Conservation (phyloP, 35 echinoderm and acorn worm species). For the Anneissia japonica region DNA sequence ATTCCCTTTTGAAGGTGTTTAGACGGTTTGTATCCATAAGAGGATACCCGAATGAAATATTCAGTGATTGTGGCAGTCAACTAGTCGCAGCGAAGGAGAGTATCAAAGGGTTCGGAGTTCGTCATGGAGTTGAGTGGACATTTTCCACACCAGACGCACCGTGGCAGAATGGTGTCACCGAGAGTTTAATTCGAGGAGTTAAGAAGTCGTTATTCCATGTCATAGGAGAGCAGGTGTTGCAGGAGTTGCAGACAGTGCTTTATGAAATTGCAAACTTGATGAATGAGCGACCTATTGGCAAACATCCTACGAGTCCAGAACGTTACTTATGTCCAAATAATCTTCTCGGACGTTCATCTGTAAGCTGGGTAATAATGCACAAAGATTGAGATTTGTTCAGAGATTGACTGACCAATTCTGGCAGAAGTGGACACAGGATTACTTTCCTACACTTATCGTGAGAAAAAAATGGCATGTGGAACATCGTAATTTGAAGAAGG, state of each 20-base stretch:
- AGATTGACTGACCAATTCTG: neutral
- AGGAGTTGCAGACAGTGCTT: conserved; percentile 35
- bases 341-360: too few species aligned
- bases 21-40: neutral
- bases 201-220: too few species aligned
- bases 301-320: conserved; percentile 34
- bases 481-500: neutral
- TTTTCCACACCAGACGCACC: too few species aligned
- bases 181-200: too few species aligned
- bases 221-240: conserved; percentile 26
- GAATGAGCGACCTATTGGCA: conserved; percentile 33
- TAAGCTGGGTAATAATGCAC: too few species aligned
- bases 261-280: conserved; percentile 29
- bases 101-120: too few species aligned
- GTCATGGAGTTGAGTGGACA: too few species aligned
- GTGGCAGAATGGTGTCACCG: too few species aligned
- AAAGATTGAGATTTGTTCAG: too few species aligned
- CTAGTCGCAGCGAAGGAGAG: neutral
- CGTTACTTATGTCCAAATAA: too few species aligned
- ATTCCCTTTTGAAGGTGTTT: conserved; percentile 6
- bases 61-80: conserved; percentile 1
- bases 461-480: neutral
- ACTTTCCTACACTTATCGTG: neutral
- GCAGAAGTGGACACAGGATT: neutral
- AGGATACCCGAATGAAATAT: conserved; percentile 16